phyloP scores from a whole-genome alignment of 2,888 invertebrate species.

The Drosophila anomalata region DNA sequence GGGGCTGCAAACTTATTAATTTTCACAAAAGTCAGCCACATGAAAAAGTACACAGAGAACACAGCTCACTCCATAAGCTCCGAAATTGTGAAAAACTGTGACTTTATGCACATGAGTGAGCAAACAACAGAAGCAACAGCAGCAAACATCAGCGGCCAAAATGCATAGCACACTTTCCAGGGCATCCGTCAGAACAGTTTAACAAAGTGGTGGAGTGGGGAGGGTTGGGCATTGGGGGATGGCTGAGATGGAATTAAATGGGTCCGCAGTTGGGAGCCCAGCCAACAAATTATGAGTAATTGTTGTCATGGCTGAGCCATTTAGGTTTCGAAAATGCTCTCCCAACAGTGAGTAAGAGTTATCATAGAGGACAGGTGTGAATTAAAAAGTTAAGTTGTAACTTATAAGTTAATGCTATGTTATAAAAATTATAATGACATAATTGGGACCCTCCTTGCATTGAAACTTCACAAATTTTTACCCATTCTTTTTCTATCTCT shows the following conservation, averaged over 20 bases:
- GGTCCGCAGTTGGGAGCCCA: not conserved
- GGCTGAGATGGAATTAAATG: conserved; percentile 23
- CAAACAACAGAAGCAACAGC: conserved; percentile 42
- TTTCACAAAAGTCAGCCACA: conserved; percentile 69
- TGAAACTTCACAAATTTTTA: no score
- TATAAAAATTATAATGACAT: no score
- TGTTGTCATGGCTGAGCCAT: conserved; percentile 16
- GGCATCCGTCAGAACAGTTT: conserved; percentile 23
- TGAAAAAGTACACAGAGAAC: conserved; percentile 25
- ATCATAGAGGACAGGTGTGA: not conserved
- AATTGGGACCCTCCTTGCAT: no score
- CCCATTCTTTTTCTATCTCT: not conserved
- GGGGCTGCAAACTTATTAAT: conserved; percentile 71
- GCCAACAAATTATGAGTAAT: conserved; percentile 54
- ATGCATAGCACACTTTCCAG: conserved; percentile 63
- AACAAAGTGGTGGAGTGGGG: not conserved
- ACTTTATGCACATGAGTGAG: conserved; percentile 68
- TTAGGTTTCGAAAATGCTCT: not conserved
- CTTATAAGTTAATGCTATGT: no score
- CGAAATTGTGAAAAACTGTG: conserved; percentile 41
- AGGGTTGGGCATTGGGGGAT: not conserved
- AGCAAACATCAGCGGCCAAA: conserved; percentile 32
- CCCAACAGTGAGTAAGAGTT: not conserved
- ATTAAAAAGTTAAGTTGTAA: not conserved
- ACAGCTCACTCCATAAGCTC: not conserved